phyloP scores from a whole-genome alignment of 2,888 invertebrate species.

The Amphipoea lucens region DNA sequence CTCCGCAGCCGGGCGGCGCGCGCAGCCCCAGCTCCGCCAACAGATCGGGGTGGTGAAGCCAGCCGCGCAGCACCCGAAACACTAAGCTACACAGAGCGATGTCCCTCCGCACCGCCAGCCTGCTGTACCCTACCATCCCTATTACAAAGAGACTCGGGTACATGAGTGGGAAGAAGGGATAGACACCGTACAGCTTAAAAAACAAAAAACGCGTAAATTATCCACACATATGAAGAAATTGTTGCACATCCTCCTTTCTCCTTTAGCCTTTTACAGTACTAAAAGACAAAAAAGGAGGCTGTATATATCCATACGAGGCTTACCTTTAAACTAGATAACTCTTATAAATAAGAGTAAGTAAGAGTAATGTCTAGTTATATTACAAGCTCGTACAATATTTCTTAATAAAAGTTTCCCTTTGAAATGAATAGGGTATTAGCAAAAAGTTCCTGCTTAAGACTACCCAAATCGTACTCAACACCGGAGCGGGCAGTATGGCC shows the following conservation, averaged over 20 bases:
- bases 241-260: neutral
- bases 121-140: no score
- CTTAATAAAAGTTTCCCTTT: constrained; percentile 57
- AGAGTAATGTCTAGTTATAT: constrained; percentile 16
- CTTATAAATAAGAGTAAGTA: constrained; percentile 17
- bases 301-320: neutral
- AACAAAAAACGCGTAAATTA: no score
- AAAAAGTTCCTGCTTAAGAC: constrained; percentile 54
- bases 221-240: neutral
- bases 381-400: constrained; percentile 48
- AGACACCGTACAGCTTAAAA: no score
- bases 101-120: no score
- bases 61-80: no score
- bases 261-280: neutral
- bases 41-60: no score
- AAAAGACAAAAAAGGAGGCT: neutral
- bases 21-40: no score
- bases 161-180: no score
- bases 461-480: constrained; percentile 55
- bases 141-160: no score
- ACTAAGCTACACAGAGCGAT: no score
- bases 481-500: constrained; percentile 47
- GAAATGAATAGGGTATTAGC: constrained; percentile 56
- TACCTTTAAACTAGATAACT: constrained; percentile 2
- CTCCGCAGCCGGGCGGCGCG: no score